Evolutionary conservation across 1,140 invertebrate genomes (phyloP), one percentile per base, ranked within the genome.

Genomic region (Drosophila cardini): DNA sequence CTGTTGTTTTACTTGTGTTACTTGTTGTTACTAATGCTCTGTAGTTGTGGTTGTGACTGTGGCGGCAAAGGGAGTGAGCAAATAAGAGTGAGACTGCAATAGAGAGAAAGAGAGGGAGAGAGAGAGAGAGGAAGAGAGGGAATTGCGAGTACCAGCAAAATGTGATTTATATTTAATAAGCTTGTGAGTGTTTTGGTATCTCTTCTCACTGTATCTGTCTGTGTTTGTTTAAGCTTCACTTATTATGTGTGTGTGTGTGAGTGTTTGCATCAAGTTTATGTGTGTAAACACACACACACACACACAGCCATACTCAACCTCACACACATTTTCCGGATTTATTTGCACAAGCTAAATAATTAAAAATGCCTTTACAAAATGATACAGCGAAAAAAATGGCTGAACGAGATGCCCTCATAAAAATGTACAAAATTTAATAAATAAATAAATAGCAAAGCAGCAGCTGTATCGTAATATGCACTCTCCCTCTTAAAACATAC

Each of bases 161-260:
- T 73, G 48, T 60, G 56, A 69, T 73, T 73, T 69, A 73, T 73
- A 73, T 73, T 73, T 73, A 73, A 73, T 73, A 73, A 73, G 64
- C 67, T 61, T 61, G 56, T 34, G 56, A 69, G 71, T 69, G 64
- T 73, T 69, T 67, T 46, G 60, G 32, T 48, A 36, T 58, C 36
- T 58, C 46, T 45, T 52, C 36, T 40, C 42, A 13, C 18, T 48
- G 7, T 21, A 2, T 57, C 38, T 56, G 42, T 58, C 18, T 63
- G 26, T 36, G 56, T 61, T 67, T 52, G 62, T 72, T 72, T n/a
- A 40, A 72, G 63, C 53, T 68, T 58, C 30, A 46, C 18, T 72
- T 58, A 70, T 63, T 45, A 70, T 70, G 36, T 65, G 34, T 57
- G 46, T 67, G 42, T 58, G 21, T 26, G 21, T 26, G 21, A 3